Evolutionary conservation across 2,797 vertebrate species (phyloP), one percentile per base, ranked within the genome.

Genomic region (Cuculus canorus): DNA sequence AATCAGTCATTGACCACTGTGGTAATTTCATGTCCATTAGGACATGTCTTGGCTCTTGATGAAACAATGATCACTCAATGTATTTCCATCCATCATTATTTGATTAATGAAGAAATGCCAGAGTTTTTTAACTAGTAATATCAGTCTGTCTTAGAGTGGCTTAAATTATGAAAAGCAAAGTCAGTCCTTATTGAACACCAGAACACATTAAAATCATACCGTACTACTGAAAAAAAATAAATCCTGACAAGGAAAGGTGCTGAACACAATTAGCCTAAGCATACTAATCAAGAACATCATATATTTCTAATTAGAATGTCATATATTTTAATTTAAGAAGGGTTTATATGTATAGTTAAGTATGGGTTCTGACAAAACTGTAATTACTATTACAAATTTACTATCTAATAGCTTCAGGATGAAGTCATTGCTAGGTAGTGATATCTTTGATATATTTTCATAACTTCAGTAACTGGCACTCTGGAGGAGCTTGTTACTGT

Each of bases 301-400:
- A 59, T 69, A 65, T 88, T 93, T 93, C 86, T 90, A 88, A 88
- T 96, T 93, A 93, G 57, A 75, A 7, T 77, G 65, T 66, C 64
- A 92, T 75, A 47, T 28, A 82, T 92, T 96, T 96, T 95, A 65
- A 86, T 91, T 95, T 80, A 87, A 82, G 69, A 88, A 56, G 52
- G 59, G 19, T 87, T 94, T 95, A 80, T 93, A 39, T n/a, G 81
- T 47, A 75, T 59, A 97, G 96, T 97, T 96, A 94, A 90, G 47
- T 78, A 77, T 25, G 82, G 37, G 30, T 96, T 96, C 48, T 86
- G 84, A 94, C 90, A 96, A 96, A 94, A 92, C 54, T 93, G 37
- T 64, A 96, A 93, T 91, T 92, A 53, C 54, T 89, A 27, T 64
- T 89, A 92, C 78, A 90, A 96, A 97, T 96, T 97, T 96, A 92